A percentile compares a stretch with the other conserved stretches of the same genome.
Evolutionary conservation across 2,888 invertebrate genomes (phyloP).

Genomic region (Tenthredo scrophulariae): DNA sequence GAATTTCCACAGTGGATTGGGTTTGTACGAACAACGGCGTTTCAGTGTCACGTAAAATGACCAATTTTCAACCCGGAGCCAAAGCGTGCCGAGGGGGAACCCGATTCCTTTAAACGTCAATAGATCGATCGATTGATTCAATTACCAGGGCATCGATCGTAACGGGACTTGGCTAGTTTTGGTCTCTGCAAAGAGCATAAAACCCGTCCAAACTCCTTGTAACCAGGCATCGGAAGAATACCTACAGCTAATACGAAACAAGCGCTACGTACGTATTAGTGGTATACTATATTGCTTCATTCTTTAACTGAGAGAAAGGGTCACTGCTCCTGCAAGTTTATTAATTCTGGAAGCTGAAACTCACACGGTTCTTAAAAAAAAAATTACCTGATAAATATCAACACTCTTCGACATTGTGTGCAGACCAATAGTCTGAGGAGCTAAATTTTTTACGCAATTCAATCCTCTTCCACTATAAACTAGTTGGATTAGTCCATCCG

Average conservation of each 20-base stretch:
- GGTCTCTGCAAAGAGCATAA: conserved; percentile 1
- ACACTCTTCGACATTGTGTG: not conserved
- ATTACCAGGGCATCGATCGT: conserved; percentile 42
- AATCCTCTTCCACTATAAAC: not conserved
- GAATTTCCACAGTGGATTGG: not conserved
- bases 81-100: conserved; percentile 7
- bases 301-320: conserved; percentile 15
- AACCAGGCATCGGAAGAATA: not conserved
- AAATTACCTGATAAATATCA: not conserved
- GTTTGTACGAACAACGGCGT: not conserved
- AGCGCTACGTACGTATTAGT: conserved; percentile 15
- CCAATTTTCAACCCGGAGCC: conserved; percentile 39
- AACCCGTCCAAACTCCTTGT: conserved; percentile 42
- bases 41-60: conserved; percentile 28
- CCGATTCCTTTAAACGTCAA: conserved; percentile 38
- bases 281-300: conserved; percentile 19
- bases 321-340: conserved; percentile 42
- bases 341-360: conserved; percentile 8
- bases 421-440: not conserved
- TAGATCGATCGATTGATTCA: conserved; percentile 52
- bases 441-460: not conserved
- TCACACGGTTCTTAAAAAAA: conserved; percentile 13
- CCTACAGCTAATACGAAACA: conserved; percentile 10
- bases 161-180: conserved; percentile 40
- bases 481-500: not conserved